Base-by-base conservation (phyloP, 2,888 invertebrate species). In the Priocnemis perturbator region DNA sequence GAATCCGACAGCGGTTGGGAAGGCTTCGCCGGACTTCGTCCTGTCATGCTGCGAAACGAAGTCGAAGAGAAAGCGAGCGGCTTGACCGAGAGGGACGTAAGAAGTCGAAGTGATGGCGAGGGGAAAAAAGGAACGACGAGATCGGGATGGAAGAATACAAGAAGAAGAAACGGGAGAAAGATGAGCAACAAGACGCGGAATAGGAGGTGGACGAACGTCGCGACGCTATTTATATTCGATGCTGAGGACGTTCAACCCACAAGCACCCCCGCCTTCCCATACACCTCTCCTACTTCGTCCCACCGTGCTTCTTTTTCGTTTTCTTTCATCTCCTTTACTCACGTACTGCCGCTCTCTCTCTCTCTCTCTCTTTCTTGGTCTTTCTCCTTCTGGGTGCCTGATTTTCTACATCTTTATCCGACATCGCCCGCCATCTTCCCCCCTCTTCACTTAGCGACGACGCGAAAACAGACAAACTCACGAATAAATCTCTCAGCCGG, bases 211-310 rank as follows among this genome's bases (percentile, higher is more conserved):
- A 74, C 69, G 81, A 71, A 76, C 76, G 81, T 75, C 75, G 78
- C 73, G 60, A 74, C 73, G 83, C 84, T 84, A 84, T 84, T 84
- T 84, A 84, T 83, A 84, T 83, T 78, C 82, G 79, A 82, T 74
- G 75, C 74, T 64, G 80, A 77, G 84, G 82, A 79, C 84, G 76
- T 84, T 84, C 83, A 84, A 85, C 84, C 78, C 74, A 61, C 72
- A 62, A 71, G 76, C 81, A 81, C 81, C 79, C 79, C 75, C 80
- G 81, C 73, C 73, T 76, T 66, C 30, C 60, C 59, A 64, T 66
- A 67, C 65, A 60, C 73, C 73, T 61, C 65, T 71, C 64, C 72
- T 69, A n/a, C 58, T 45, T 58, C n/a, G 21, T 58, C 65, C 52
- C 64, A 60, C 44, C 53, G 37, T 62, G 59, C 55, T 45, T 50